Evolutionary conservation across 2,797 vertebrate genomes (phyloP).

Genomic region (Liasis olivaceus): DNA sequence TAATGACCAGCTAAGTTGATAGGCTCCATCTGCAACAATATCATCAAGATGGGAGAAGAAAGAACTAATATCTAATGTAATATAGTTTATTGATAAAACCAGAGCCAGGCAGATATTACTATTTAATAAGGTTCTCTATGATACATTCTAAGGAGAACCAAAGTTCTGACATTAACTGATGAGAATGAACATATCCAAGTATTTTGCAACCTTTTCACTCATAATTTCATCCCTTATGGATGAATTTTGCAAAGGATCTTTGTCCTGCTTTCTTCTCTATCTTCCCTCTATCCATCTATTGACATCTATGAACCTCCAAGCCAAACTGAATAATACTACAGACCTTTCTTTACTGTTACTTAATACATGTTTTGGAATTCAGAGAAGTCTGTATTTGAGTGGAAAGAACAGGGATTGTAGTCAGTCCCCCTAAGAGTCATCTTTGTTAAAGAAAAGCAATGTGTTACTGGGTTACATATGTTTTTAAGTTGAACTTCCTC

Average conservation of each 20-base stretch:
- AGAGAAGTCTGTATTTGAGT: neutral
- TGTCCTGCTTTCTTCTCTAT: neutral
- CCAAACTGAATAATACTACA: neutral
- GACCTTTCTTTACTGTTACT: neutral
- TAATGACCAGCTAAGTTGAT: neutral
- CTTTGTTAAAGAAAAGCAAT: neutral
- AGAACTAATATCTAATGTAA: neutral
- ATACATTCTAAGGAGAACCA: neutral
- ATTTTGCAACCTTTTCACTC: neutral
- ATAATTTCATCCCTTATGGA: constrained; percentile 7
- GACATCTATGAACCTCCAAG: neutral
- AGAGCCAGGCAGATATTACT: neutral
- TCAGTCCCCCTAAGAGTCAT: neutral
- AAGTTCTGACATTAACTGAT: neutral
- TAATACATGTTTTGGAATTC: neutral
- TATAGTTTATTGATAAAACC: constrained; percentile 17
- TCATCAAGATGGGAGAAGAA: constrained; percentile 3
- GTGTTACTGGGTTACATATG: neutral
- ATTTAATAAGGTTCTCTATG: neutral
- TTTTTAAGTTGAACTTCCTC: neutral
- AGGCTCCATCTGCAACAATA: neutral
- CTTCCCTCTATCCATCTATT: neutral
- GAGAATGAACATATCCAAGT: neutral
- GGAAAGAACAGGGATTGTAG: neutral
- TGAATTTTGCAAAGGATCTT: constrained; percentile 15